A percentile compares a stretch with the other conserved stretches of the same genome.
These are phyloP conservation scores for Anastatus disparis DNA, from an alignment of 1,140 invertebrate species.

Conservation along the genomic window DNA sequence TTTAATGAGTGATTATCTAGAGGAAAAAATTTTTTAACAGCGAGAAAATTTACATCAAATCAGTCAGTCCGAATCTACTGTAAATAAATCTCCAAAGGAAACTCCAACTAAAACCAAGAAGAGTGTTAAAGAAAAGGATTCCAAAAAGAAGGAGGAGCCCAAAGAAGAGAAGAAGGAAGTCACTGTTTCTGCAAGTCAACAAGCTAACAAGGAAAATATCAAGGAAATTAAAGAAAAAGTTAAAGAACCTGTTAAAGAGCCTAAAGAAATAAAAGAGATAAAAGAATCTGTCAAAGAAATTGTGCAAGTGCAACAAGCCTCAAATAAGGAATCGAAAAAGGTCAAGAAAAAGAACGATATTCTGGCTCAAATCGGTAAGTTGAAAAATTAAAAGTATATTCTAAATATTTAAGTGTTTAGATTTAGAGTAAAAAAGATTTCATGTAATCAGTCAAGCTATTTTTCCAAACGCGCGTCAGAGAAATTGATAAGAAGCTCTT, in stretches of 20 bases:
- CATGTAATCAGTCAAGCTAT: background rate
- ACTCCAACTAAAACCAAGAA: conserved; percentile 61
- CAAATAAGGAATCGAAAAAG: conserved; percentile 67
- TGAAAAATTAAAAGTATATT: background rate
- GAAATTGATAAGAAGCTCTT: conserved; percentile 16
- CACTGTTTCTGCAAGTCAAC: conserved; percentile 37
- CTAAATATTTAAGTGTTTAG: too few relatives aligned
- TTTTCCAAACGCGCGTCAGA: conserved; percentile 16
- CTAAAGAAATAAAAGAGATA: conserved; percentile 53
- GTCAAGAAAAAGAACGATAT: conserved; percentile 68
- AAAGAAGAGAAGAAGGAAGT: conserved; percentile 56
- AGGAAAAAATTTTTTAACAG: conserved; percentile 45
- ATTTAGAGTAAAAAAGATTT: conserved; percentile 11
- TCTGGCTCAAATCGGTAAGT: conserved; percentile 66
- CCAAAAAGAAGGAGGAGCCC: conserved; percentile 55
- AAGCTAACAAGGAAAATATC: conserved; percentile 42
- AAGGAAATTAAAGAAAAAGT: conserved; percentile 45
- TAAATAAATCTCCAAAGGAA: conserved; percentile 60
- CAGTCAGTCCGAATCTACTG: conserved; percentile 48
- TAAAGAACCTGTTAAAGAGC: conserved; percentile 56
- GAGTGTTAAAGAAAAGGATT: conserved; percentile 54
- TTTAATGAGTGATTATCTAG: too few relatives aligned
- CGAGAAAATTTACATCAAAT: conserved; percentile 58
- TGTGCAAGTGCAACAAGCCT: conserved; percentile 32
- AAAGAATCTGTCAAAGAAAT: conserved; percentile 48